Evolutionary conservation across 2,797 vertebrate genomes (phyloP).

Genomic region (Loriculus beryllinus): DNA sequence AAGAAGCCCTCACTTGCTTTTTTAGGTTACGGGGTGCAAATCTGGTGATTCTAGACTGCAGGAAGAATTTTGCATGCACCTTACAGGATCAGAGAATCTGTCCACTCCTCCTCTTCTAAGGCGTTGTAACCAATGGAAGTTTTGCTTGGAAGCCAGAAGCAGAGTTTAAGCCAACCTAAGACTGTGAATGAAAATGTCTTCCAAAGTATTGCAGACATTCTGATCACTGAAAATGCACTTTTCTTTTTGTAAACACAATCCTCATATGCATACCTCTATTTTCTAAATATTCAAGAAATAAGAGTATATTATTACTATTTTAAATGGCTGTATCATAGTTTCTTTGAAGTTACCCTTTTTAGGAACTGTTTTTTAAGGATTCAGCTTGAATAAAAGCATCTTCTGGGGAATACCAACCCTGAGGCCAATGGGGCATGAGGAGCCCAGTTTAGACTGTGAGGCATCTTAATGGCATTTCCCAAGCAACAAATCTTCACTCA

Average conservation of each 20-base stretch:
- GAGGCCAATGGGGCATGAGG: neutral
- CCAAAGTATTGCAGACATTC: neutral
- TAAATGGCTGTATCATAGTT: neutral
- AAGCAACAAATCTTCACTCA: neutral
- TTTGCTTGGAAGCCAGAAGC: neutral
- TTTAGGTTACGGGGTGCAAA: neutral
- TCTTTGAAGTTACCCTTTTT: neutral
- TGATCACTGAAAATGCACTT: neutral
- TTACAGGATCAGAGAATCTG: neutral
- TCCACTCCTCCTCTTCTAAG: neutral
- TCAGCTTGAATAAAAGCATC: neutral
- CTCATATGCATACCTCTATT: rapidly evolving
- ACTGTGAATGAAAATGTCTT: neutral
- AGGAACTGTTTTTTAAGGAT: neutral
- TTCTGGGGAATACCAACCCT: neutral
- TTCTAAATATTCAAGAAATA: neutral
- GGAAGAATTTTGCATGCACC: neutral
- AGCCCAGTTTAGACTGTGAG: neutral
- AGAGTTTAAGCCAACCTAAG: neutral
- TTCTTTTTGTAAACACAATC: neutral
- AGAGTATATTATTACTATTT: neutral
- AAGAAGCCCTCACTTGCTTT: neutral
- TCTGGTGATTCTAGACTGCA: neutral
- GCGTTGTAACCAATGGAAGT: neutral
- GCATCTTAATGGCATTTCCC: neutral